Evolutionary conservation across 2,113 vertebrate genomes (phyloP).

Genomic region (Lasiurus cinereus): DNA sequence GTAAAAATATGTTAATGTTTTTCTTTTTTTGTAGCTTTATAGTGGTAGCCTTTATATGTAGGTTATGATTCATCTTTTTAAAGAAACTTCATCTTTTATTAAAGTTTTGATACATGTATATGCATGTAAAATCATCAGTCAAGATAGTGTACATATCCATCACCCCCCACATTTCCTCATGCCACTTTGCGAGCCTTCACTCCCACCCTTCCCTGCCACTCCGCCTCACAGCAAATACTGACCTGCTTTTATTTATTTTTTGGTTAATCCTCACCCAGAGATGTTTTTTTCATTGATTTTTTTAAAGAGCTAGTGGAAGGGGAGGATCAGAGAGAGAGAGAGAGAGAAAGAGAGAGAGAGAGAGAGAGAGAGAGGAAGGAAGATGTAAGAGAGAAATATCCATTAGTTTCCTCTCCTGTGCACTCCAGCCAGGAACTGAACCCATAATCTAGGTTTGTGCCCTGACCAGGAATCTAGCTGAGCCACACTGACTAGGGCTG

Average conservation of each 20-base stretch:
- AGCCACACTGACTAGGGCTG: not conserved
- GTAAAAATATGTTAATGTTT: not conserved
- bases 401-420: not conserved
- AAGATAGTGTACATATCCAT: not conserved
- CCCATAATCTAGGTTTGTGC: not conserved
- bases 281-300: not conserved
- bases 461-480: not conserved
- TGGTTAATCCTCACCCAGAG: not conserved
- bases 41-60: not conserved
- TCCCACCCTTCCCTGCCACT: not conserved
- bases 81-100: not conserved
- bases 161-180: not conserved
- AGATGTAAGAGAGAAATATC: not conserved
- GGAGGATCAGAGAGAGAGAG: too few species aligned
- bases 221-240: not conserved
- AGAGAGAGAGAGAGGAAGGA: too few species aligned
- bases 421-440: not conserved
- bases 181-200: not conserved
- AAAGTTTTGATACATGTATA: not conserved
- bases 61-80: not conserved
- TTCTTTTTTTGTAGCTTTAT: not conserved
- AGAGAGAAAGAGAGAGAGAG: too few species aligned
- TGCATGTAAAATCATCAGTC: not conserved
- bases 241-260: not conserved
- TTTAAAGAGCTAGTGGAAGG: not conserved